Evolutionary conservation across 2,888 invertebrate genomes (phyloP).

Genomic region (Heliconius hortense): DNA sequence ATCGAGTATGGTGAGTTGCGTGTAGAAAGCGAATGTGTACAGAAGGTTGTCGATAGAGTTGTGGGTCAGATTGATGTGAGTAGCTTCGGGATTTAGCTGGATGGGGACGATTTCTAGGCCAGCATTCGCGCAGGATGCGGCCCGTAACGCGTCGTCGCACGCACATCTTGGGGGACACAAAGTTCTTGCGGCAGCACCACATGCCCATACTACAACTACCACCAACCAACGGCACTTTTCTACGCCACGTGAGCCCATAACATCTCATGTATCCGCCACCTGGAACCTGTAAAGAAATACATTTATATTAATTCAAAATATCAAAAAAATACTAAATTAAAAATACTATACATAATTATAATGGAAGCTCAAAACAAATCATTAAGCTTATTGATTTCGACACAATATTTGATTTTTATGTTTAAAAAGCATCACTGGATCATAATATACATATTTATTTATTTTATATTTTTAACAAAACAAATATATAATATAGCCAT

Average conservation of each 20-base stretch:
- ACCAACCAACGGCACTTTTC: constrained; percentile 79
- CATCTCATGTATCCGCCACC: constrained; percentile 78
- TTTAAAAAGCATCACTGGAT: background rate
- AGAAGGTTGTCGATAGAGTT: constrained; percentile 91
- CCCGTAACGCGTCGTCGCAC: constrained; percentile 89
- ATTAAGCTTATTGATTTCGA: too few species aligned
- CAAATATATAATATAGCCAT: too few species aligned
- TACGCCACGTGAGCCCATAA: constrained; percentile 78
- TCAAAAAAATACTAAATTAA: background rate
- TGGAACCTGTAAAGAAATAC: constrained; percentile 63
- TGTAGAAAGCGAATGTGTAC: constrained; percentile 90
- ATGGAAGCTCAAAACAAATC: too few species aligned
- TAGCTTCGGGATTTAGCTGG: constrained; percentile 93
- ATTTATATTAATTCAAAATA: background rate
- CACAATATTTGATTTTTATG: background rate
- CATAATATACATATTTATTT: background rate
- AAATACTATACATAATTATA: too few species aligned
- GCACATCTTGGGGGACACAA: constrained; percentile 91
- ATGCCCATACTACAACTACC: constrained; percentile 79
- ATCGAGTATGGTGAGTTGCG: constrained; percentile 89
- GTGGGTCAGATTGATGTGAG: constrained; percentile 90
- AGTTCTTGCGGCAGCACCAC: constrained; percentile 80
- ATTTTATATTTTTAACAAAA: background rate
- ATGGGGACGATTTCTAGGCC: constrained; percentile 93
- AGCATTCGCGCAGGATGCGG: constrained; percentile 89